phyloP scores from a whole-genome alignment of 2,888 invertebrate species.

The Agelastica alni region DNA sequence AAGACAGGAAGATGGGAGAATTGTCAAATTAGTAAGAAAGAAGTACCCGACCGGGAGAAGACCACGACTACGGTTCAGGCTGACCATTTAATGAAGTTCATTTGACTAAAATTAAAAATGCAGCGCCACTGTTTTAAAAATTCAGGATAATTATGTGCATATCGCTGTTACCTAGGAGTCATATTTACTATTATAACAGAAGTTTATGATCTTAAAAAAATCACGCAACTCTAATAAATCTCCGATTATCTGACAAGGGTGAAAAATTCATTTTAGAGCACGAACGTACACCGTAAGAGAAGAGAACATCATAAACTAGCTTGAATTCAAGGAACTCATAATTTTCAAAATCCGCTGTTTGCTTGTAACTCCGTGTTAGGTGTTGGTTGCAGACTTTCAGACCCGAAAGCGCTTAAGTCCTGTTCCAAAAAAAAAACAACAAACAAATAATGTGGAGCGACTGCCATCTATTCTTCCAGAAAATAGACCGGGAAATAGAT shows the following conservation, averaged over 20 bases:
- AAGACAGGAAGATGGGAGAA: no score
- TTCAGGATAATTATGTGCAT: no score
- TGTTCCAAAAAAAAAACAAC: conserved; percentile 4
- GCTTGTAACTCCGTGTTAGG: neutral
- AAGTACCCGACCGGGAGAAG: no score
- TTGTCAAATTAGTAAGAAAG: no score
- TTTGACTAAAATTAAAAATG: no score
- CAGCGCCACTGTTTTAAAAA: no score
- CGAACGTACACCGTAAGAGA: conserved; percentile 3
- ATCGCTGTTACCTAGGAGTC: no score
- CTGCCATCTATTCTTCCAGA: conserved; percentile 1
- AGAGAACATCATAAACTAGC: conserved; percentile 16
- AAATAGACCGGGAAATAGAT: conserved; percentile 2
- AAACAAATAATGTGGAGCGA: no score
- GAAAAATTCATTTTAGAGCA: conserved; percentile 10
- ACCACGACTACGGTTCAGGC: no score
- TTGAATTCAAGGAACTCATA: conserved; percentile 19
- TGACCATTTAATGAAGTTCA: no score
- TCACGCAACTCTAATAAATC: conserved; percentile 15
- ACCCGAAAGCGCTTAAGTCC: conserved; percentile 6
- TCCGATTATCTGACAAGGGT: conserved; percentile 19
- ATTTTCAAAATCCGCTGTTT: conserved; percentile 19
- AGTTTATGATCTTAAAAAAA: conserved; percentile 19
- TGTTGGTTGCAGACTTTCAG: conserved; percentile 1
- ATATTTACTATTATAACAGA: no score